A percentile compares a stretch with the other conserved stretches of the same genome.
phyloP scores from a whole-genome alignment of 2,888 invertebrate genomes.

The Callinectes sapidus region DNA sequence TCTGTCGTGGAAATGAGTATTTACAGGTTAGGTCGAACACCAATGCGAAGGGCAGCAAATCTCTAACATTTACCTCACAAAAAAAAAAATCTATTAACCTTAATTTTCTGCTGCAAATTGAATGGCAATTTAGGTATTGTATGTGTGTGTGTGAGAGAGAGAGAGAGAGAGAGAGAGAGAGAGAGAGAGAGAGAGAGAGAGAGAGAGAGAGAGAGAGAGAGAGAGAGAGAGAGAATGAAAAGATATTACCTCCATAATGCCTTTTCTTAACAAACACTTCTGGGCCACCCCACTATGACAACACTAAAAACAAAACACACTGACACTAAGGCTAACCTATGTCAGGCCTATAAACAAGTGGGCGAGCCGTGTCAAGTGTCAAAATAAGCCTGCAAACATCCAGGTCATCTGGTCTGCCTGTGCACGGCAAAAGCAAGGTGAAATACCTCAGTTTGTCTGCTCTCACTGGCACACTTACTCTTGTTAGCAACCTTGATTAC shows the following conservation, averaged over 20 bases:
- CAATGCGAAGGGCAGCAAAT: too few relatives aligned
- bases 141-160: neutral
- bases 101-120: too few relatives aligned
- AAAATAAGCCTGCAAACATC: neutral
- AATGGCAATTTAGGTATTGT: too few relatives aligned
- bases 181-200: neutral
- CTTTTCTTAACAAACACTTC: too few relatives aligned
- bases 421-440: neutral
- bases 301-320: too few relatives aligned
- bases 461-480: slow-evolving; percentile 58
- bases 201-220: neutral
- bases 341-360: neutral
- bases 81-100: too few relatives aligned
- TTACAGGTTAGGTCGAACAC: too few relatives aligned
- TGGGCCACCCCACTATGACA: too few relatives aligned
- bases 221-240: neutral
- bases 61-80: too few relatives aligned
- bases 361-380: neutral
- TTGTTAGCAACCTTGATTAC: slow-evolving; percentile 68
- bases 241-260: too few relatives aligned
- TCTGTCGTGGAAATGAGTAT: too few relatives aligned
- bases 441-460: neutral
- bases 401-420: neutral
- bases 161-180: neutral
- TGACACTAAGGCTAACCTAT: too few relatives aligned